These are phyloP conservation scores for Campoplex nolae DNA, from an alignment of 2,888 invertebrate genomes.

Conservation along the genomic window DNA sequence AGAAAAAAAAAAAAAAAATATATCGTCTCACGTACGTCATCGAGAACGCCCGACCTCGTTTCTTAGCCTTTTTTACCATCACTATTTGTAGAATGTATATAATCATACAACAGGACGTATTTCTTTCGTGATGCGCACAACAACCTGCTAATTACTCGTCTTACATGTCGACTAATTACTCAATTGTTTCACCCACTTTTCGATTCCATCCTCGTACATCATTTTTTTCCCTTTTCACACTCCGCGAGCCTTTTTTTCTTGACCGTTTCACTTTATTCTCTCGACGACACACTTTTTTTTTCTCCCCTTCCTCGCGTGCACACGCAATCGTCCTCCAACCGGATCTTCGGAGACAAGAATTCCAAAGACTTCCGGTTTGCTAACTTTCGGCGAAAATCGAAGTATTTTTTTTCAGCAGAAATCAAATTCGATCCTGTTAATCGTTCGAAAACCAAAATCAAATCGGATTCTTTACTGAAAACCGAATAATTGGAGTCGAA, in stretches of 20 bases:
- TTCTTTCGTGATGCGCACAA: neutral
- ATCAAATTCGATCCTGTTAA: neutral
- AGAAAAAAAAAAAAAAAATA: too few relatives aligned
- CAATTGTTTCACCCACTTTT: constrained; percentile 56
- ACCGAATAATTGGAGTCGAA: too few relatives aligned
- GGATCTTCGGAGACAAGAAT: neutral
- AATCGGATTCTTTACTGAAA: neutral
- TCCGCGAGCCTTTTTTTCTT: constrained; percentile 25
- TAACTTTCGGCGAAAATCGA: too few relatives aligned
- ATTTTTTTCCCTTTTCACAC: constrained; percentile 7
- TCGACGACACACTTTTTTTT: neutral
- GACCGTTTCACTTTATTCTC: neutral
- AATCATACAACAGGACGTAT: constrained; percentile 13
- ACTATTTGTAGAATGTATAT: constrained; percentile 15
- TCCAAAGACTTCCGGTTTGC: neutral
- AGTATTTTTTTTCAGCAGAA: neutral
- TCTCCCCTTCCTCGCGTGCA: too few relatives aligned
- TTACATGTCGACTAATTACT: constrained; percentile 53
- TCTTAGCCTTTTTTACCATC: constrained; percentile 7
- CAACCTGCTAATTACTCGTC: constrained; percentile 49
- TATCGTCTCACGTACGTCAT: constrained; percentile 48
- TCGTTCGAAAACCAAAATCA: neutral
- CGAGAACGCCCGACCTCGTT: constrained; percentile 61
- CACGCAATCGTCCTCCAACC: neutral
- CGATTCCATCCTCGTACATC: neutral